Evolutionary conservation across 2,113 vertebrate genomes (phyloP), one percentile per base, ranked within the genome.

Genomic region (Procavia capensis): DNA sequence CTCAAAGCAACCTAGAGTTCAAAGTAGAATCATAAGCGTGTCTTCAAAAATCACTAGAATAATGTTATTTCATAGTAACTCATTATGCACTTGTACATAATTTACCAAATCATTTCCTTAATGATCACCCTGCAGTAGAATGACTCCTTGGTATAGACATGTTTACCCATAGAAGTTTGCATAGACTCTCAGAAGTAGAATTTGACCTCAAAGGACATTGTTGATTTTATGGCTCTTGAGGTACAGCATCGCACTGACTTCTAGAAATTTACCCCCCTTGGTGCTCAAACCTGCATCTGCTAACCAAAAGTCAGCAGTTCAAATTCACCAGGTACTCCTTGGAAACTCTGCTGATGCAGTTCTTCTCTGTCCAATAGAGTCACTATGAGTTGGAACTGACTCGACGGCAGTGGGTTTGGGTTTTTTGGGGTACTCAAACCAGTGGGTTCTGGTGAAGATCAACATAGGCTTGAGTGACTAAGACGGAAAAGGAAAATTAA

Each of bases 401-500:
- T n/a, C n/a, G n/a, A n/a, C n/a, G n/a, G n/a, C n/a, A n/a, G n/a
- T n/a, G n/a, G n/a, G n/a, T n/a, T n/a, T n/a, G n/a, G n/a, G n/a
- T n/a, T n/a, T n/a, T n/a, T n/a, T n/a, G n/a, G n/a, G 13, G 10
- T 74, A 72, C 43, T 81, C 59, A 96, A 87, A 90, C 47, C 72
- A 82, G 19, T 34, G 88, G 25, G 4, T 20, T 45, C 83, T 17
- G 43, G 47, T 85, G 43, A 94, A 41, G 64, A 54, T 20, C 47
- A 86, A 47, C n/a, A 43, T 6, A 76, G 63, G 66, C 5, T 4
- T 85, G 27, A 79, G n/a, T 97, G 91, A 97, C 86, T 97, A 91
- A 97, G 92, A 96, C 86, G 36, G 91, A 87, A 83, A 97, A 85
- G 82, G 83, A 80, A 92, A 96, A 97, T 82, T 95, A 57, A 81